These are phyloP conservation scores for Diachrysia chrysitis DNA, from an alignment of 2,888 invertebrate genomes.

Conservation along the genomic window DNA sequence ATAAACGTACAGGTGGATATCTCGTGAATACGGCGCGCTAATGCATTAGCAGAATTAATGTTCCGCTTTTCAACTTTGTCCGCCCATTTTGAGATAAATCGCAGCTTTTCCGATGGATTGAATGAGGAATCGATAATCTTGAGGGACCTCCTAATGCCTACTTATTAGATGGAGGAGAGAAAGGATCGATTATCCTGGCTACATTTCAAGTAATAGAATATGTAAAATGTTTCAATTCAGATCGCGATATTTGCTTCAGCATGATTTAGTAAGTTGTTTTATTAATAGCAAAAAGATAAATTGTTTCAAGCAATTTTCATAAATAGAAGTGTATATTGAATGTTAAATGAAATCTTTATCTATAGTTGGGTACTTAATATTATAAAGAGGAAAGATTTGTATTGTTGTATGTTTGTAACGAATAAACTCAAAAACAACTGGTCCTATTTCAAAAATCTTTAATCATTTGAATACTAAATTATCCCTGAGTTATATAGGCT, in stretches of 20 bases:
- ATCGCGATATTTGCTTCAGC: not conserved
- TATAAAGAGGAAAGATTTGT: no score
- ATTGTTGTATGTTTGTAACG: no score
- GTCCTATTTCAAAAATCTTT: no score
- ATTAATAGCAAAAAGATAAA: no score
- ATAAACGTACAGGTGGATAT: constrained; percentile 51
- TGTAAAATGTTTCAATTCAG: constrained; percentile 2
- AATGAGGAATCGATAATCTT: constrained; percentile 58
- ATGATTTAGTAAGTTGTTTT: no score
- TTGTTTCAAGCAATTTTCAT: no score
- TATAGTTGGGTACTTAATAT: no score
- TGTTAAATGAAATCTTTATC: no score
- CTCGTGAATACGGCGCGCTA: constrained; percentile 58
- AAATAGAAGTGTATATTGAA: no score
- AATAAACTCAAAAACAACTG: no score
- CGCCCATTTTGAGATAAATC: constrained; percentile 62
- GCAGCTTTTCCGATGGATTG: constrained; percentile 58
- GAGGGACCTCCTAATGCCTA: constrained; percentile 42
- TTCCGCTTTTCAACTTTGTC: constrained; percentile 68
- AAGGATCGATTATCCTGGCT: constrained; percentile 16
- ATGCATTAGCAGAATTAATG: constrained; percentile 78
- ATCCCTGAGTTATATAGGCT: no score
- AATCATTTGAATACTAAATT: no score
- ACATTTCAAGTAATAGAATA: not conserved
- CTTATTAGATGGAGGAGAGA: constrained; percentile 47